Percentiles rank a stretch among this genome's conserved stretches.
phyloP scores from a whole-genome alignment of 1,140 invertebrate species.

The Cyrtorhinus lividipennis region DNA sequence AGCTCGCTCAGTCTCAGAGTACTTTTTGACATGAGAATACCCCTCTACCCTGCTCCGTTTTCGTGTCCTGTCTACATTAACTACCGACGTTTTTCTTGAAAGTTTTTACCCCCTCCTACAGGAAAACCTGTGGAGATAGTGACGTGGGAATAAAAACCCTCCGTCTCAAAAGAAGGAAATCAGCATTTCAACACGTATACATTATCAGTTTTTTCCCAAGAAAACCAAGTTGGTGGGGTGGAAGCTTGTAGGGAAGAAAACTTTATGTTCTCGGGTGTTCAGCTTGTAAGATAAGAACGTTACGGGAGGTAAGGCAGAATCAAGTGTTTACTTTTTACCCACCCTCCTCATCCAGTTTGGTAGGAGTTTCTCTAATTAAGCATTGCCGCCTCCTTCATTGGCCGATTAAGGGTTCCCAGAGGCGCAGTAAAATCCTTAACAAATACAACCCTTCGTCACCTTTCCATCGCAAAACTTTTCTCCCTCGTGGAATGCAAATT shows the following conservation, averaged over 20 bases:
- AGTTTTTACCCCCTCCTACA: too few species aligned
- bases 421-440: neutral
- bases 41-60: neutral
- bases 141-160: neutral
- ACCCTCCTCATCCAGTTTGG: neutral
- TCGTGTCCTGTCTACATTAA: neutral
- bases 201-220: neutral
- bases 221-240: neutral
- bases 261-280: neutral
- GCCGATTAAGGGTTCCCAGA: neutral
- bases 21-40: neutral
- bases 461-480: too few species aligned
- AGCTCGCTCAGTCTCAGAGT: neutral
- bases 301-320: neutral
- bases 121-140: neutral
- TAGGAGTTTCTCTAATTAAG: neutral
- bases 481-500: too few species aligned
- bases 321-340: neutral
- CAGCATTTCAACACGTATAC: neutral
- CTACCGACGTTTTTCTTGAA: neutral
- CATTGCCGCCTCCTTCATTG: neutral
- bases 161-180: neutral
- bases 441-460: neutral
- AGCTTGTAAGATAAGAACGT: neutral
- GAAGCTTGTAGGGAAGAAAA: neutral